These are phyloP conservation scores for Bos javanicus DNA, from an alignment of 2,113 vertebrate species.

Conservation along the genomic window DNA sequence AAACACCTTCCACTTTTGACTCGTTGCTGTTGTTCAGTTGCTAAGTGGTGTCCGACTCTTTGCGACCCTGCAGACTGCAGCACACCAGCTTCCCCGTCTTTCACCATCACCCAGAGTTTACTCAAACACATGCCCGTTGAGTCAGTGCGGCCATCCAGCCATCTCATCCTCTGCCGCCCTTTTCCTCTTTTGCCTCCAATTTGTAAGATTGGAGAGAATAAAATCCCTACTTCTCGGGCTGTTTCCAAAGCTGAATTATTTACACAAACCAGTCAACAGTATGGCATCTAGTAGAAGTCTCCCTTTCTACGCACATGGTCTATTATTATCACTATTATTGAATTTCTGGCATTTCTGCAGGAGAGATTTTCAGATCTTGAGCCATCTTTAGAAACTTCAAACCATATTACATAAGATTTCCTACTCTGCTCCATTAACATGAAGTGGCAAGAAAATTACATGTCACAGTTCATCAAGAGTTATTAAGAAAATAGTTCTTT, in stretches of 20 bases:
- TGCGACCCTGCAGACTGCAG: neutral
- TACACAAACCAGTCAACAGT: neutral
- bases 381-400: neutral
- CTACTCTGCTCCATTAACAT: neutral
- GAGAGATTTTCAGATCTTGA: neutral
- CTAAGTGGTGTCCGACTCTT: neutral
- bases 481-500: slow-evolving; percentile 25
- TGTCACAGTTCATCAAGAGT: neutral
- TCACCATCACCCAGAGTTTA: neutral
- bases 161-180: neutral
- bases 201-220: neutral
- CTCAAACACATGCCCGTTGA: neutral
- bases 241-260: neutral
- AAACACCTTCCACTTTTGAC: neutral
- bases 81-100: neutral
- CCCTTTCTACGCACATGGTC: fast-evolving
- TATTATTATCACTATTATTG: neutral
- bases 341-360: neutral
- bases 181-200: neutral
- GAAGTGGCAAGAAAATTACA: slow-evolving; percentile 30
- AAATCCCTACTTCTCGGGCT: neutral
- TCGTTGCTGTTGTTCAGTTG: neutral
- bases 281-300: neutral
- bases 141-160: neutral
- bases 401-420: neutral